These are phyloP conservation scores for Hetaerina titia DNA, from an alignment of 2,888 invertebrate species.

Conservation along the genomic window DNA sequence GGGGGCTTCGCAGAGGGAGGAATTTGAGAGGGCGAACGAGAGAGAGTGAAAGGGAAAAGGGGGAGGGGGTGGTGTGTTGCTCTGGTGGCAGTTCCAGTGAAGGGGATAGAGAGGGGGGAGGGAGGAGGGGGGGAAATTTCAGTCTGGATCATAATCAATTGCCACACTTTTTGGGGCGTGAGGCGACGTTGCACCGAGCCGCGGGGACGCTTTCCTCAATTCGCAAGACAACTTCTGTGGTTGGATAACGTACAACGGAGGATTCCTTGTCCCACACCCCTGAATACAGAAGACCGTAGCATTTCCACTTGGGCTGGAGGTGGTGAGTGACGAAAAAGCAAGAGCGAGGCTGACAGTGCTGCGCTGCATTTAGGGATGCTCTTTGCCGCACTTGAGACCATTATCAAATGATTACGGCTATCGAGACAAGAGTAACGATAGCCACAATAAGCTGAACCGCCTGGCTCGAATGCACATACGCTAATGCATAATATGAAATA, in stretches of 20 bases:
- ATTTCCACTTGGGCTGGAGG: too few relatives aligned
- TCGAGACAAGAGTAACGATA: neutral
- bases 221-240: too few relatives aligned
- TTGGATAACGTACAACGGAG: too few relatives aligned
- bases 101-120: neutral
- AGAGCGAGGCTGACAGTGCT: neutral
- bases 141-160: neutral
- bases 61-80: neutral
- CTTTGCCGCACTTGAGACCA: neutral
- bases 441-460: neutral
- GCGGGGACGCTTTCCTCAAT: neutral
- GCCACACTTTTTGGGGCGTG: neutral
- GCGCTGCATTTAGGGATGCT: neutral
- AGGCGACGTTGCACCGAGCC: neutral
- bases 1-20: neutral
- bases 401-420: neutral
- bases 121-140: neutral
- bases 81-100: neutral
- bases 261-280: too few relatives aligned
- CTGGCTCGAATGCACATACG: neutral
- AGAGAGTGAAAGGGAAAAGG: neutral
- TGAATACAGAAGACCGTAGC: neutral
- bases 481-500: too few relatives aligned
- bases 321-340: too few relatives aligned
- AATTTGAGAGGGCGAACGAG: neutral